phyloP scores from a whole-genome alignment of 1,140 invertebrate species.

The Trachymyrmex septentrionalis region DNA sequence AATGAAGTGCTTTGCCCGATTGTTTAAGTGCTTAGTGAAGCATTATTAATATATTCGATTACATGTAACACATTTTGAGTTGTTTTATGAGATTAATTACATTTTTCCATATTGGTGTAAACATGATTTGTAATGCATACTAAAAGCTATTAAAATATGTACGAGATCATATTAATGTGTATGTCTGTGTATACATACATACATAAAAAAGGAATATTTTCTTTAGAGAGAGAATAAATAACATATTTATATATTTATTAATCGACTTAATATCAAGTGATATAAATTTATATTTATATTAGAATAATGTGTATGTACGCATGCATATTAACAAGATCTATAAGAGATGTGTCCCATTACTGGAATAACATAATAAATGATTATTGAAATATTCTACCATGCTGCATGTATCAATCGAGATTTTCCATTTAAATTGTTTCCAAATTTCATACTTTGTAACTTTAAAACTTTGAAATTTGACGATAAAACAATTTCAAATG shows the following conservation, averaged over 20 bases:
- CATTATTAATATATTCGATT: slow-evolving; percentile 8
- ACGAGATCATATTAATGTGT: background rate
- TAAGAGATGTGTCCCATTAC: background rate
- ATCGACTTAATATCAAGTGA: background rate
- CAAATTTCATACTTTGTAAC: slow-evolving; percentile 24
- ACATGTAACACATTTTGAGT: slow-evolving; percentile 4
- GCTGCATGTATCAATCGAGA: background rate
- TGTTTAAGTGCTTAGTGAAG: background rate
- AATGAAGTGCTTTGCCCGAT: background rate
- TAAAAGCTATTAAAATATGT: slow-evolving; percentile 28
- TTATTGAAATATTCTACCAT: background rate
- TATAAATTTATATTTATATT: slow-evolving; percentile 4
- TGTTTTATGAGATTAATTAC: slow-evolving; percentile 38
- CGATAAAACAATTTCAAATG: slow-evolving; percentile 27
- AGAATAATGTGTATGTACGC: background rate
- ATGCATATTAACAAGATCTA: slow-evolving; percentile 11
- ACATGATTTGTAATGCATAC: slow-evolving; percentile 30
- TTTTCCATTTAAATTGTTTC: slow-evolving; percentile 46
- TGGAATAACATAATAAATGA: slow-evolving; percentile 28
- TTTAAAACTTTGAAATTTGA: slow-evolving; percentile 42
- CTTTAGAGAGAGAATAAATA: background rate
- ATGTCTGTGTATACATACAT: background rate
- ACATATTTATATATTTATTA: slow-evolving; percentile 24
- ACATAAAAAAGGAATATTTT: background rate
- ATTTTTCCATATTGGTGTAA: slow-evolving; percentile 35